Percentiles rank a stretch among this genome's conserved stretches.
Evolutionary conservation across 2,113 vertebrate genomes (phyloP).

Genomic region (Pseudopodoces humilis): DNA sequence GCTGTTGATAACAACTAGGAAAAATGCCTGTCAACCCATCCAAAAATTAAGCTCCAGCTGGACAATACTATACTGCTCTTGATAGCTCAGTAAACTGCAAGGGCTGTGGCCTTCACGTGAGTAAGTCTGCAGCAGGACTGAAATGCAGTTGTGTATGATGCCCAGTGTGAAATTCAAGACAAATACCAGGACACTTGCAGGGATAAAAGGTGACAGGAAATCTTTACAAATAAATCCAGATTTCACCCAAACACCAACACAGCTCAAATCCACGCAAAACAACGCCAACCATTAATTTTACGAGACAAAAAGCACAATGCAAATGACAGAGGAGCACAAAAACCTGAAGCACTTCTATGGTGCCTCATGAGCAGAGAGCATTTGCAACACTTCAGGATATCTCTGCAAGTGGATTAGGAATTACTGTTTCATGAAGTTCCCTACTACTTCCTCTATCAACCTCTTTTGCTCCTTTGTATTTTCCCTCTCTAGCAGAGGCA

Average conservation of each 20-base stretch:
- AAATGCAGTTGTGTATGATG: fast-evolving
- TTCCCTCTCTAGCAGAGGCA: background rate
- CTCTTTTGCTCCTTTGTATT: background rate
- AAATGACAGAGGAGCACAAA: background rate
- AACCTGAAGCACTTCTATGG: background rate
- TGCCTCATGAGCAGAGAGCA: background rate
- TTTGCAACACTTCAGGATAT: conserved; percentile 16
- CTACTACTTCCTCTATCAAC: background rate
- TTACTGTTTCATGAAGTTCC: conserved; percentile 1
- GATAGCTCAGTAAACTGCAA: background rate
- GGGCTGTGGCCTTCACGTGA: background rate
- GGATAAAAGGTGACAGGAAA: background rate
- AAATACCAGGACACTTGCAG: background rate
- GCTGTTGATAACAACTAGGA: background rate
- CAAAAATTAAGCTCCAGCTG: background rate
- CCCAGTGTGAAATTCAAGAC: background rate
- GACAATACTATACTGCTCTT: background rate
- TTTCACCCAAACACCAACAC: background rate
- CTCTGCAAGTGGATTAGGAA: background rate
- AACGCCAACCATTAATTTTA: background rate
- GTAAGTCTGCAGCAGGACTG: background rate
- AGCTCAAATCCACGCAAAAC: background rate
- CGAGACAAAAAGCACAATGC: background rate
- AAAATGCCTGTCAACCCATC: background rate
- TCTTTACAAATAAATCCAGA: background rate